Percentiles rank a stretch among this genome's conserved stretches.
Evolutionary conservation across 2,797 vertebrate genomes (phyloP).

Genomic region (Allenopithecus nigroviridis): DNA sequence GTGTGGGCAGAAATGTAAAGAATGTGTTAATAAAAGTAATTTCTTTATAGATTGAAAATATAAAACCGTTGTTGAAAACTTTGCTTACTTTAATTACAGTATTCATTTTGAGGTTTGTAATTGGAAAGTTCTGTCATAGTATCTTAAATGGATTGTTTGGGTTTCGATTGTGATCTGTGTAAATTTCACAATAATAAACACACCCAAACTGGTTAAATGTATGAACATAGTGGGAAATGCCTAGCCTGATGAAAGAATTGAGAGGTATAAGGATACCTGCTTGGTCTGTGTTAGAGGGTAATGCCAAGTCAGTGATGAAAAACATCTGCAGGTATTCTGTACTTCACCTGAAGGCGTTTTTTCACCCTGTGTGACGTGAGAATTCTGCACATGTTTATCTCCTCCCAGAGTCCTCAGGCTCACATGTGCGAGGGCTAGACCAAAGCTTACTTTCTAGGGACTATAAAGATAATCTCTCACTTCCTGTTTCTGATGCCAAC

Average conservation of each 20-base stretch:
- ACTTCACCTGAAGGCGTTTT: not conserved
- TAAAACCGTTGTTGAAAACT: not conserved
- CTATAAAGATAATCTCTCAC: not conserved
- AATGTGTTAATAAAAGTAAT: not conserved
- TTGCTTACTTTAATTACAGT: not conserved
- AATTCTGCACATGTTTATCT: not conserved
- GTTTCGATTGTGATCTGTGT: not conserved
- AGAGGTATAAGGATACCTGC: not conserved
- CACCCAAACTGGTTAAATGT: not conserved
- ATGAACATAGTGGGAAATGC: not conserved
- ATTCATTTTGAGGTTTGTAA: constrained; percentile 15
- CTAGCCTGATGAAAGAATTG: not conserved
- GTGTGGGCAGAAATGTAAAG: not conserved
- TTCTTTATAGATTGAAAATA: not conserved
- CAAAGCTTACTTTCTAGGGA: not conserved
- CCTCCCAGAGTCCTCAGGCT: not conserved
- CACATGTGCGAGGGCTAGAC: not conserved
- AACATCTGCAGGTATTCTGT: accelerated
- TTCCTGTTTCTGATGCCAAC: not conserved
- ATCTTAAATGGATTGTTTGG: not conserved
- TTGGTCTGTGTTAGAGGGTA: not conserved
- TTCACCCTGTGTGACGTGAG: not conserved
- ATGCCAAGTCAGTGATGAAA: not conserved
- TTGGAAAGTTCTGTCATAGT: not conserved
- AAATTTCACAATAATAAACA: not conserved